These are phyloP conservation scores for Uropsilus gracilis DNA, from an alignment of 2,113 vertebrate genomes.

Conservation along the genomic window DNA sequence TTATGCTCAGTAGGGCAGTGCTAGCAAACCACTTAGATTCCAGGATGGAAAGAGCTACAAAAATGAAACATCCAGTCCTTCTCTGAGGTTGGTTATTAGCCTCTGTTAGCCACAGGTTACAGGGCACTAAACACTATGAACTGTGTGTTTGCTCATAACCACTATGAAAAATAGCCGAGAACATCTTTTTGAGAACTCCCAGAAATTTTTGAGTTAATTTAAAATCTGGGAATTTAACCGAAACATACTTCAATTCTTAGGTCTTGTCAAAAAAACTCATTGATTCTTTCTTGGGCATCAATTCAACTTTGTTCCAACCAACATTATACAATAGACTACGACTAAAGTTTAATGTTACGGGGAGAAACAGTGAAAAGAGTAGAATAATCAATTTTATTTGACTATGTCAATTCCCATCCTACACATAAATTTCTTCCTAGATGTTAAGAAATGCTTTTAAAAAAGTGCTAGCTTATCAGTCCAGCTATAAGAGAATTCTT, in stretches of 20 bases:
- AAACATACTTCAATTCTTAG: conserved; percentile 51
- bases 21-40: conserved; percentile 81
- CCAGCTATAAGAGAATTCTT: conserved; percentile 17
- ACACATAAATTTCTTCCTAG: conserved; percentile 44
- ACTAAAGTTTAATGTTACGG: background rate
- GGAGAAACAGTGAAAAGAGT: background rate
- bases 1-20: conserved; percentile 72
- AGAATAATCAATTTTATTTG: conserved; percentile 54
- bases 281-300: conserved; percentile 55
- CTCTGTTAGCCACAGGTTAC: conserved; percentile 77
- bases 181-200: conserved; percentile 70
- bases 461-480: background rate
- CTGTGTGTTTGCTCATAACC: conserved; percentile 77
- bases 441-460: conserved; percentile 35
- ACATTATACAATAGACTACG: conserved; percentile 15
- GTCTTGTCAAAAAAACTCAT: conserved; percentile 59
- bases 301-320: conserved; percentile 29
- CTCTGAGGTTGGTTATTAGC: conserved; percentile 74
- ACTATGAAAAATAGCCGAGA: conserved; percentile 73
- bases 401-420: conserved; percentile 4
- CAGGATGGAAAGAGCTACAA: conserved; percentile 74
- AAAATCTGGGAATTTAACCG: conserved; percentile 62
- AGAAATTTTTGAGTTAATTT: conserved; percentile 70
- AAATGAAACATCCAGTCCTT: conserved; percentile 76
- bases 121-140: conserved; percentile 75